Conservation (phyloP, 2,113 vertebrate genomes). For the Barnardius zonarius region DNA sequence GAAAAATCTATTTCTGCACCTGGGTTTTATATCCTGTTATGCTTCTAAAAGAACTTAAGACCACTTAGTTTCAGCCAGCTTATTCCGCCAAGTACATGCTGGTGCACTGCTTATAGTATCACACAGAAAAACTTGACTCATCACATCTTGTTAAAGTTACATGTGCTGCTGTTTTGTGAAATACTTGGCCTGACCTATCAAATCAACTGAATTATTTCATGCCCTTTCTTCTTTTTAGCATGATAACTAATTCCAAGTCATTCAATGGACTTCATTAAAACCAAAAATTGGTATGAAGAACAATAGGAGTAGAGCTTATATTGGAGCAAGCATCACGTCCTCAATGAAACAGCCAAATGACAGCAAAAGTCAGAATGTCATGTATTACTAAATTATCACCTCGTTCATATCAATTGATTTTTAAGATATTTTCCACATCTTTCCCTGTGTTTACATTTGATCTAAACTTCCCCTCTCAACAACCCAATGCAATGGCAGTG, state of each 20-base stretch:
- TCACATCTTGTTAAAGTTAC: background rate
- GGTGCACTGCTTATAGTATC: background rate
- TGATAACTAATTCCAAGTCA: background rate
- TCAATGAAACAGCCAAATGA: background rate
- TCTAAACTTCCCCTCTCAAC: rapidly evolving
- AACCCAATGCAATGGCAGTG: rapidly evolving
- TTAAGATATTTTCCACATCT: background rate
- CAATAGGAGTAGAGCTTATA: background rate
- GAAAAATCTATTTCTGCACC: background rate
- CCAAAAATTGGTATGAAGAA: background rate
- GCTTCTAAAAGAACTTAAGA: background rate
- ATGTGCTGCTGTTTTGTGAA: background rate
- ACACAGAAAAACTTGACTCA: background rate
- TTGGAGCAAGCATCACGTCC: background rate
- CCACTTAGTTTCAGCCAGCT: background rate
- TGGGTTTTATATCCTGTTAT: background rate
- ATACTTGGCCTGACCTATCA: background rate
- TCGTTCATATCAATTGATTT: rapidly evolving
- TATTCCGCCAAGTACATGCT: background rate
- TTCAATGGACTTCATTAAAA: background rate
- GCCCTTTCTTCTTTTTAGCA: background rate
- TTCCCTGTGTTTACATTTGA: background rate
- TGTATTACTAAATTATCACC: background rate
- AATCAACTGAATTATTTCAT: background rate
- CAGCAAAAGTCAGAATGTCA: background rate